Evolutionary conservation across 2,888 invertebrate genomes (phyloP).

Genomic region (Aporophyla lueneburgensis): DNA sequence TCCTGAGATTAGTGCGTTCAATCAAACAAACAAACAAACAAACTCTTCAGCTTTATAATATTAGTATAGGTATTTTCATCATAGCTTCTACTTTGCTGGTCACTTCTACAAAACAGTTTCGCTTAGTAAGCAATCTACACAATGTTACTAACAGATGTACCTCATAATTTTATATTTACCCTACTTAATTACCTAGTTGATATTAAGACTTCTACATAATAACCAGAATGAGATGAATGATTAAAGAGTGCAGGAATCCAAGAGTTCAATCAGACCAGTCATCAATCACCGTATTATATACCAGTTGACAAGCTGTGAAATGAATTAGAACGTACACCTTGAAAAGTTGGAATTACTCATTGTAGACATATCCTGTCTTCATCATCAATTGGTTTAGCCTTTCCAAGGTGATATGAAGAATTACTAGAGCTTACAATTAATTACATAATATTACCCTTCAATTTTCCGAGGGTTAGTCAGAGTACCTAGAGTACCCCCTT

Average conservation of each 20-base stretch:
- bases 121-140: not conserved
- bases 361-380: conserved; percentile 49
- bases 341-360: conserved; percentile 29
- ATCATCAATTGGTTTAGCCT: conserved; percentile 25
- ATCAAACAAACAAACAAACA: no score
- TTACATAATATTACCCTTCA: not conserved
- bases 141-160: not conserved
- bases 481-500: no score
- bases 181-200: conserved; percentile 10
- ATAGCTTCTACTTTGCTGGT: not conserved
- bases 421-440: not conserved
- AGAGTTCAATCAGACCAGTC: not conserved
- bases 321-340: conserved; percentile 51
- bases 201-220: conserved; percentile 6
- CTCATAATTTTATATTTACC: not conserved
- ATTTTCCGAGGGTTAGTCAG: no score
- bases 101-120: not conserved
- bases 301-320: conserved; percentile 23
- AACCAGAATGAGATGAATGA: conserved; percentile 10
- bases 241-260: conserved; percentile 10
- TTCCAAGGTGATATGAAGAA: conserved; percentile 12
- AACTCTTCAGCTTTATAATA: no score
- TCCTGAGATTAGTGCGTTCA: no score
- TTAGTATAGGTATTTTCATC: no score
- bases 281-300: conserved; percentile 31